Base-by-base conservation (phyloP, 2,888 invertebrate species). In the Drosophila prostipennis region DNA sequence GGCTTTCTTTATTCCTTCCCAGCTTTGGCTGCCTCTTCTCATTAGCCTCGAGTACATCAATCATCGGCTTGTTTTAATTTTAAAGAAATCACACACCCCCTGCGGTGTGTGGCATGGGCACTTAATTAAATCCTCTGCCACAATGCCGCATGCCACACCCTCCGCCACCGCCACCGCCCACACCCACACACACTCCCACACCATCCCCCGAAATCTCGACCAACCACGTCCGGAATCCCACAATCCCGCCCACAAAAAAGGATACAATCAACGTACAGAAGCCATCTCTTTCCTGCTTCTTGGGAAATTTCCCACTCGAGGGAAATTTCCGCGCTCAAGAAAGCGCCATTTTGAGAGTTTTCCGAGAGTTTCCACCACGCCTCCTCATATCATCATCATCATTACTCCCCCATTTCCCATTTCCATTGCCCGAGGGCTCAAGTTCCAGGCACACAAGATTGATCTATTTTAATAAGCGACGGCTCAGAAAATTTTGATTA, bases 1-100 rank as follows among this genome's bases (percentile, higher is more conserved):
- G 14, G 6, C 23, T 49, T 34, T 10, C 8, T 11, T 49, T 34
- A 29, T n/a, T 29, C 13, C 19, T 42, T 29, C 13, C n/a, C 29
- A 14, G 14, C 65, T 16, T n/a, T 34, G 32, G 40, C 8, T 42
- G 53, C 34, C 56, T 58, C 37, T 56, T 48, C 86, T 87, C 82
- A 86, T 82, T 87, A 82, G 80, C 88, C 68, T 82, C 78, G 82
- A 82, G 82, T 87, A 82, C 88, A 82, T 82, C 82, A 82, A 82
- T 82, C 82, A 82, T 82, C 78, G 68, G 76, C 86, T 86, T 82
- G 88, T 82, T 82, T 82, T 87, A 87, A 82, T 79, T 82, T 82
- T 73, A 87, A 87, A 87, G 52, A 85, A 85, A 87, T 85, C 73
- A 72, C 82, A 79, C 60, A 83, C 55, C 72, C 59, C 48, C 55